A percentile compares a stretch with the other conserved stretches of the same genome.
Evolutionary conservation across 1,140 invertebrate species (phyloP).

Genomic region (Paralvinella palmiformis): DNA sequence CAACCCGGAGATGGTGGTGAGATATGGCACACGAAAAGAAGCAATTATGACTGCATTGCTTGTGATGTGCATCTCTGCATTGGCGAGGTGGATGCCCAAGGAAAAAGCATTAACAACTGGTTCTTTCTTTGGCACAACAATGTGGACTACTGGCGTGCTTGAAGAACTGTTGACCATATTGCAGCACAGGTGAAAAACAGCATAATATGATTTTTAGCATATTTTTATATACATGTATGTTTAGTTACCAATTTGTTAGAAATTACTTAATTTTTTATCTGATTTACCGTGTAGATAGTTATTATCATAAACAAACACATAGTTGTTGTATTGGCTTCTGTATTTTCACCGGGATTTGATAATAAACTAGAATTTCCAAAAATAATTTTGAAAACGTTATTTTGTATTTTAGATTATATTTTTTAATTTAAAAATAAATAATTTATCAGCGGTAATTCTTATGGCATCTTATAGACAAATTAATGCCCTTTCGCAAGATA

Average conservation of each 20-base stretch:
- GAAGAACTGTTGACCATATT: neutral
- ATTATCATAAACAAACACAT: neutral
- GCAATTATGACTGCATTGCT: neutral
- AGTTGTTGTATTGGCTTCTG: neutral
- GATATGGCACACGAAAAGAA: neutral
- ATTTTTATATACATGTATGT: too few relatives aligned
- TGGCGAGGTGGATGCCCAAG: neutral
- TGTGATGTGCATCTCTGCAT: slow-evolving; percentile 5
- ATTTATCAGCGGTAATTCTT: too few relatives aligned
- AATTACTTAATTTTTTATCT: too few relatives aligned
- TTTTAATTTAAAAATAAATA: too few relatives aligned
- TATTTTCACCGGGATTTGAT: slow-evolving; percentile 3
- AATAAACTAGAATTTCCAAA: neutral
- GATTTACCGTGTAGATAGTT: neutral
- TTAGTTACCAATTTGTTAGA: too few relatives aligned
- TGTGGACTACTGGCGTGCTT: neutral
- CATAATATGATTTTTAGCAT: too few relatives aligned
- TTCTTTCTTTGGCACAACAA: neutral
- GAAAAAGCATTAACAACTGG: slow-evolving; percentile 3
- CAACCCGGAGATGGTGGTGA: too few relatives aligned
- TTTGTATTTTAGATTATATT: neutral
- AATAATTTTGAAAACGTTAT: neutral
- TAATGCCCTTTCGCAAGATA: neutral
- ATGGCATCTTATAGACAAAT: neutral
- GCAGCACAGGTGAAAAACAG: too few relatives aligned